Conservation (phyloP, 2,888 invertebrate species). For the Masnerella sp. region DNA sequence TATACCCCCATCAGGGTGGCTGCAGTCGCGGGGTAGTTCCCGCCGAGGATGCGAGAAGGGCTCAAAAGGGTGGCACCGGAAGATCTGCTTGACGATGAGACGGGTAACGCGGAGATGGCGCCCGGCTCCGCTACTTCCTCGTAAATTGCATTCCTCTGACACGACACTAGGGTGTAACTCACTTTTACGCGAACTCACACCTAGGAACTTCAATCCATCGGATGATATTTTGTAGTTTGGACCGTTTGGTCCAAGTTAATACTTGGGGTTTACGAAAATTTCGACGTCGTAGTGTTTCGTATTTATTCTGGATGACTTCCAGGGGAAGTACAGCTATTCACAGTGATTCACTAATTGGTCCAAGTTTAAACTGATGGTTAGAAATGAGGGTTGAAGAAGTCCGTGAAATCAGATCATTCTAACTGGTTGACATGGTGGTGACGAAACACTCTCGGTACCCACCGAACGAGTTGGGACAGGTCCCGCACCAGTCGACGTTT, state of each 20-base stretch:
- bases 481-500: too few species aligned
- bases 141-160: conserved; percentile 38
- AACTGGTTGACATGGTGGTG: too few species aligned
- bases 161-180: conserved; percentile 48
- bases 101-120: conserved; percentile 78
- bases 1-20: conserved; percentile 92
- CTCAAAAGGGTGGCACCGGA: conserved; percentile 76
- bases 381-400: too few species aligned
- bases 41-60: conserved; percentile 75
- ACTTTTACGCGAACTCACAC: conserved; percentile 62
- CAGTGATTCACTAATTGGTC: too few species aligned
- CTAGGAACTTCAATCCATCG: conserved; percentile 35
- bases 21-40: conserved; percentile 76
- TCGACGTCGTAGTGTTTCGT: too few species aligned
- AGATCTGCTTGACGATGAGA: conserved; percentile 78
- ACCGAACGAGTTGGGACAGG: too few species aligned
- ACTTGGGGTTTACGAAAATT: too few species aligned
- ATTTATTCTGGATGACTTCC: too few species aligned
- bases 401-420: too few species aligned
- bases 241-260: conserved; percentile 26
- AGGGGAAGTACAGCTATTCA: too few species aligned
- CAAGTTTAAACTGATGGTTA: too few species aligned
- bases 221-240: conserved; percentile 14
- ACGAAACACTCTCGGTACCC: too few species aligned
- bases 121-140: conserved; percentile 67